phyloP scores from a whole-genome alignment of 2,113 vertebrate genomes.

The Psephotus haematonotus region DNA sequence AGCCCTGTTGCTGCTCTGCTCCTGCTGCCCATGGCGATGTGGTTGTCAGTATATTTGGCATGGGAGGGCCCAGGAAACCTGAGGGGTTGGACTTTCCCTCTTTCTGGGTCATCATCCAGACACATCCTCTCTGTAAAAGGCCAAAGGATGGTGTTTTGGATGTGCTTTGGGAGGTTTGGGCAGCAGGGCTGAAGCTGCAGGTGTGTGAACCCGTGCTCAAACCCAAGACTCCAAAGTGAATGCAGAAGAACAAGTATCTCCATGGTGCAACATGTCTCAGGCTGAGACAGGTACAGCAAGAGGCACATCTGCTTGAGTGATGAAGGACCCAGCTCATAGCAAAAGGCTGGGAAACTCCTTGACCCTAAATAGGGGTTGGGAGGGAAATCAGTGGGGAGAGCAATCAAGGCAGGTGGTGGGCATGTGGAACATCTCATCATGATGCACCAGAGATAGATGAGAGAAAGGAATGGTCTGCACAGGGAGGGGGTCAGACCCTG shows the following conservation, averaged over 20 bases:
- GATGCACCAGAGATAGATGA: too few species aligned
- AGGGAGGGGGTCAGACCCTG: background rate
- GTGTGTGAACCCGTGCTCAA: background rate
- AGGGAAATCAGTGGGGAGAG: background rate
- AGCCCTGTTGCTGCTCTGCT: background rate
- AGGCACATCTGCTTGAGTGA: fast-evolving
- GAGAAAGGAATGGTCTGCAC: background rate
- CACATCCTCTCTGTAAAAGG: background rate
- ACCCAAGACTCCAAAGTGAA: too few species aligned
- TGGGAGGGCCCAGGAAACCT: background rate
- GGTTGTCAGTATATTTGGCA: fast-evolving
- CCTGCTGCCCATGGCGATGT: fast-evolving
- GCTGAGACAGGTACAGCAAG: too few species aligned
- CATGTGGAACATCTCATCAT: background rate
- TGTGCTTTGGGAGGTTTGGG: background rate
- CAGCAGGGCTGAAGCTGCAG: background rate
- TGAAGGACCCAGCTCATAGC: background rate
- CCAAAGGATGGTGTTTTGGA: fast-evolving
- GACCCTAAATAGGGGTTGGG: background rate
- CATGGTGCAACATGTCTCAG: background rate
- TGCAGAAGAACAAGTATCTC: background rate
- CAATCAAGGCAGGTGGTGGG: background rate
- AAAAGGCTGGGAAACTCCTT: background rate
- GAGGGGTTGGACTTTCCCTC: background rate
- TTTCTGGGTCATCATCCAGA: background rate